These are phyloP conservation scores for Fregata magnificens DNA, from an alignment of 2,113 vertebrate species.

Conservation along the genomic window DNA sequence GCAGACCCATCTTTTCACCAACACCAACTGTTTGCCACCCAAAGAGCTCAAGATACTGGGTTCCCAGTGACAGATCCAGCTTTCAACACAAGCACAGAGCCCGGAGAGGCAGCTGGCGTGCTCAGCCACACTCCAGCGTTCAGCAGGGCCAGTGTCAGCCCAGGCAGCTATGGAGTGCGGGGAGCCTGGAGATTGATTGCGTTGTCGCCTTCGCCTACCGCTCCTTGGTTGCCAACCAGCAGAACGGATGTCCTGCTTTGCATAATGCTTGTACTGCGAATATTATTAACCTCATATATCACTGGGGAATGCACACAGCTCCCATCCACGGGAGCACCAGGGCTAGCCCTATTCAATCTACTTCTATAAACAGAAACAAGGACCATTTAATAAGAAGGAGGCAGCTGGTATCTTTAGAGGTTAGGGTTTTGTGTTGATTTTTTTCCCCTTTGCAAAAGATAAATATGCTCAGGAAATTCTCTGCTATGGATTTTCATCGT, in stretches of 20 bases:
- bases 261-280: not conserved
- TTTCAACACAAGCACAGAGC: not conserved
- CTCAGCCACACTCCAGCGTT: not conserved
- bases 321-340: not conserved
- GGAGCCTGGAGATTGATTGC: not conserved
- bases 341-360: not conserved
- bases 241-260: not conserved
- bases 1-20: not conserved
- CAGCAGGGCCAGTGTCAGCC: not conserved
- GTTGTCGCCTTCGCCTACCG: not conserved
- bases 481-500: not conserved
- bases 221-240: not conserved
- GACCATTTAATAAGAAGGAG: not conserved
- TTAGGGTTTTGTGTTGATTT: not conserved
- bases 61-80: not conserved
- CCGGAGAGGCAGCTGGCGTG: accelerated
- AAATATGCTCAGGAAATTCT: not conserved
- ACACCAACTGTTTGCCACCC: not conserved
- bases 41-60: not conserved
- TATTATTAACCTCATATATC: not conserved
- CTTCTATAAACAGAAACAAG: not conserved
- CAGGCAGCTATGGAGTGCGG: accelerated
- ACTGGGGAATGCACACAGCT: not conserved
- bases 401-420: not conserved
- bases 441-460: not conserved